A percentile compares a stretch with the other conserved stretches of the same genome.
Conservation (phyloP, 2,113 vertebrate genomes). For the Gallinago paraguaiae region DNA sequence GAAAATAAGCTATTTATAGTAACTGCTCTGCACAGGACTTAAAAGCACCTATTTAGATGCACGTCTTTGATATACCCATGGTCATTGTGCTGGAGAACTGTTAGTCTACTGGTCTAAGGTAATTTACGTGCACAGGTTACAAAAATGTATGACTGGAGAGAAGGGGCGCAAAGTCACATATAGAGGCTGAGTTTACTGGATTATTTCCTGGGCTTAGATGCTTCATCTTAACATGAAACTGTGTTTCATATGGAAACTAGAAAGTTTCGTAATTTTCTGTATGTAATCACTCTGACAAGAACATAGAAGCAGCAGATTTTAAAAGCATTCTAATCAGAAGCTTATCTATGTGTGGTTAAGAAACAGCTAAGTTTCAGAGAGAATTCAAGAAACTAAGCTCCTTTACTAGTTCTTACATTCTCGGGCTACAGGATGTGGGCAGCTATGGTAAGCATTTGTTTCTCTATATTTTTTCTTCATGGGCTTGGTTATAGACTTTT, state of each 20-base stretch:
- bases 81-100: not conserved
- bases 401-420: not conserved
- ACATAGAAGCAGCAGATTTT: not conserved
- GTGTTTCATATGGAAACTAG: not conserved
- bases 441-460: not conserved
- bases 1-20: not conserved
- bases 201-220: not conserved
- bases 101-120: not conserved
- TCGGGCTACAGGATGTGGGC: slow-evolving; percentile 57
- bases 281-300: not conserved
- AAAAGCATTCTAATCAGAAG: not conserved
- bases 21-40: not conserved
- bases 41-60: not conserved
- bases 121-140: not conserved
- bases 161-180: not conserved
- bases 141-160: not conserved
- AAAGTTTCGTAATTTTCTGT: not conserved
- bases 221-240: not conserved
- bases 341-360: not conserved
- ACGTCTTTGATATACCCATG: not conserved
- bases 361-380: not conserved
- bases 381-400: not conserved
- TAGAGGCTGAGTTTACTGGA: not conserved
- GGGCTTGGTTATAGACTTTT: not conserved
- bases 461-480: not conserved